Percentiles rank a stretch among this genome's conserved stretches.
These are phyloP conservation scores for Calameuta pallipes DNA, from an alignment of 2,888 invertebrate genomes.

Conservation along the genomic window DNA sequence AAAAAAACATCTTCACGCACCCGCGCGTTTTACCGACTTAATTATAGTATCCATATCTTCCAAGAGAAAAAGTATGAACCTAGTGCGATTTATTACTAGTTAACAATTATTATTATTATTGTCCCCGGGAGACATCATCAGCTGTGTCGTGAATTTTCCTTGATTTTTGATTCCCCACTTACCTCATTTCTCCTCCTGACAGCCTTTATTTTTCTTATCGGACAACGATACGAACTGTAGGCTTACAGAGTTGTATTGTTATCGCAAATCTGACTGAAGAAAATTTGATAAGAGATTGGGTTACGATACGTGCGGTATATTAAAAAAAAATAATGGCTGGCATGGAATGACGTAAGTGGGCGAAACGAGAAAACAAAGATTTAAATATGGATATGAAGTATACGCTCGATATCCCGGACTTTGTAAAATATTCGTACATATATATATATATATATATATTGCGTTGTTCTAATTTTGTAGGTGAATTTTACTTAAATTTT, in stretches of 20 bases:
- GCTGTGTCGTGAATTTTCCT: not conserved
- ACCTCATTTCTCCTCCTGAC: not conserved
- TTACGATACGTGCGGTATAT: constrained; percentile 20
- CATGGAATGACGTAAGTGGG: not conserved
- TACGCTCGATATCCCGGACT: constrained; percentile 39
- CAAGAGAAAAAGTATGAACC: constrained; percentile 26
- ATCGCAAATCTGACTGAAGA: not conserved
- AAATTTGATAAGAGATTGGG: not conserved
- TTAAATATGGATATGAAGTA: not conserved
- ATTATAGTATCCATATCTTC: constrained; percentile 41
- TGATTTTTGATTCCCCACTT: not conserved
- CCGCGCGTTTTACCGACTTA: constrained; percentile 37
- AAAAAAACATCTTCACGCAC: constrained; percentile 33
- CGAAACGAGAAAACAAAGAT: not conserved
- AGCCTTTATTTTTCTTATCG: constrained; percentile 16
- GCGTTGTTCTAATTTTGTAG: constrained; percentile 35
- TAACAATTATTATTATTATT: constrained; percentile 32
- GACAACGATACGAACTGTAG: constrained; percentile 19
- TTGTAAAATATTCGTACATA: constrained; percentile 32
- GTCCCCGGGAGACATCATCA: constrained; percentile 8
- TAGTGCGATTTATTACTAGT: constrained; percentile 28
- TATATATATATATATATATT: constrained; percentile 21
- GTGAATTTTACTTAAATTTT: constrained; percentile 32
- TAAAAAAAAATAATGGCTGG: constrained; percentile 4
- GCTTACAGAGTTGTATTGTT: not conserved